These are phyloP conservation scores for Procavia capensis DNA, from an alignment of 2,113 vertebrate genomes.

Conservation along the genomic window DNA sequence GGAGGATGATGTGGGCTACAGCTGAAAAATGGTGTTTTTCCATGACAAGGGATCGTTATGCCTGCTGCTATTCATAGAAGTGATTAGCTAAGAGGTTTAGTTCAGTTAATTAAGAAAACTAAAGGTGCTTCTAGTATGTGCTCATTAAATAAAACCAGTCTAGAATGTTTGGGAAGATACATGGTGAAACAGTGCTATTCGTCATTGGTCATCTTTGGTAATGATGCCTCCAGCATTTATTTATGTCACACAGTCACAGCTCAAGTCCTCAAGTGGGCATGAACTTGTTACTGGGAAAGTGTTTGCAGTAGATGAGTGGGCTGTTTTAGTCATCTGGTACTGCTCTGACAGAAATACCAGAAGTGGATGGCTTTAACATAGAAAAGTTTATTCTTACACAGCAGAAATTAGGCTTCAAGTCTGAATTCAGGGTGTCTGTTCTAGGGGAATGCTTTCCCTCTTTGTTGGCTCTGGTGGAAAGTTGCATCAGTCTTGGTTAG, in stretches of 20 bases:
- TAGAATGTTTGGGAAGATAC: not conserved
- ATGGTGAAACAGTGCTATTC: fast-evolving
- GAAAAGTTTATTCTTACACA: too few relatives aligned
- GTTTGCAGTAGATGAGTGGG: fast-evolving
- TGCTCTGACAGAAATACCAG: too few relatives aligned
- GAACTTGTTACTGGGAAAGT: not conserved
- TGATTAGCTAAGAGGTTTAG: not conserved
- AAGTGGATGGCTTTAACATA: too few relatives aligned
- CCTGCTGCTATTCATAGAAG: not conserved
- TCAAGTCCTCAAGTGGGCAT: fast-evolving
- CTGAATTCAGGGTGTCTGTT: too few relatives aligned
- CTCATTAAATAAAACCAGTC: not conserved
- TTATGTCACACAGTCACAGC: fast-evolving
- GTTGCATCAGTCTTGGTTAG: too few relatives aligned
- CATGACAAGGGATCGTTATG: not conserved
- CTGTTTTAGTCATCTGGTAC: too few relatives aligned
- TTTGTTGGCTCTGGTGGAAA: too few relatives aligned
- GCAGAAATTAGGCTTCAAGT: too few relatives aligned
- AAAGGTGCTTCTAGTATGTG: not conserved
- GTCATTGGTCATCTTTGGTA: fast-evolving
- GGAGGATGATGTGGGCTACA: not conserved
- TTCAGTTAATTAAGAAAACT: not conserved
- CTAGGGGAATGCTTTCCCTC: too few relatives aligned
- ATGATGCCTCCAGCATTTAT: fast-evolving
- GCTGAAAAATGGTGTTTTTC: conserved; percentile 26